phyloP scores from a whole-genome alignment of 2,888 invertebrate species.

The Aphidius colemani region DNA sequence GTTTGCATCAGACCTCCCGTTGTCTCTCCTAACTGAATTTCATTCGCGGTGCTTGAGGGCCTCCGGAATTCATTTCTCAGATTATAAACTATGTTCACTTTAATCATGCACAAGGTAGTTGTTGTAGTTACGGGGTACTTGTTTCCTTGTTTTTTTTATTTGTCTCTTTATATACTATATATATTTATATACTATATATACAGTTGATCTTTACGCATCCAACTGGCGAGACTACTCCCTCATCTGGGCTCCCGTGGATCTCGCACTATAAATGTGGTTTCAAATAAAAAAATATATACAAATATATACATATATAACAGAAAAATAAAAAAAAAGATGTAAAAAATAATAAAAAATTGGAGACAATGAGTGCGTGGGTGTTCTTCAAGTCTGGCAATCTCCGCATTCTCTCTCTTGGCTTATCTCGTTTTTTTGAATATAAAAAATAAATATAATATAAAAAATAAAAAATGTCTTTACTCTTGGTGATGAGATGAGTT shows the following conservation, averaged over 20 bases:
- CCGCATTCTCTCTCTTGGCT: no score
- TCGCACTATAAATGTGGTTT: no score
- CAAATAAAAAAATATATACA: no score
- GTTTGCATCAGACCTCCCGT: constrained; percentile 42
- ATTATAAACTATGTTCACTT: constrained; percentile 40
- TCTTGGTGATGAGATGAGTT: no score
- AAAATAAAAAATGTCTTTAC: no score
- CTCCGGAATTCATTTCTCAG: constrained; percentile 47
- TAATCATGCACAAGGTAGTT: neutral
- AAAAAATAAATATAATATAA: no score
- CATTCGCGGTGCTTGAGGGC: constrained; percentile 35
- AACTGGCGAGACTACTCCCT: constrained; percentile 3
- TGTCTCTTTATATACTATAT: neutral
- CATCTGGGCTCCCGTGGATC: neutral
- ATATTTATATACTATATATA: constrained; percentile 1
- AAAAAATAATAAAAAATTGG: no score
- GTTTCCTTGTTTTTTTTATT: neutral
- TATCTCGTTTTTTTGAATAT: no score
- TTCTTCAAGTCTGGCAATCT: no score
- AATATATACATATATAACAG: no score
- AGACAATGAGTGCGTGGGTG: no score
- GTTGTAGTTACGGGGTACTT: neutral
- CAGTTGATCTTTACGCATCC: constrained; percentile 4
- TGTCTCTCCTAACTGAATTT: constrained; percentile 40
- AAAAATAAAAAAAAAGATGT: no score